These are phyloP conservation scores for Adineta ricciae DNA, from an alignment of 2,888 invertebrate genomes.

Conservation along the genomic window DNA sequence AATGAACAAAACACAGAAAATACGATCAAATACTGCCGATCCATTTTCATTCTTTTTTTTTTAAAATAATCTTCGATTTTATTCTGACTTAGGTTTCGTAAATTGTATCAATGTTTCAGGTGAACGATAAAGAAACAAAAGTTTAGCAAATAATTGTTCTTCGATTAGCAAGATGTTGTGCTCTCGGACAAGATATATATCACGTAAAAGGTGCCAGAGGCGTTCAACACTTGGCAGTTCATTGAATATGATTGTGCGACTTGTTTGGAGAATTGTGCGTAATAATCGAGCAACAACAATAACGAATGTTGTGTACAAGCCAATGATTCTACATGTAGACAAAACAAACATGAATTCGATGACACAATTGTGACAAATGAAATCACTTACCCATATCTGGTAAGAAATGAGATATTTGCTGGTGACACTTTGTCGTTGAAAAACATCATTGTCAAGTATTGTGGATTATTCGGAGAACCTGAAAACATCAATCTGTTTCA, in stretches of 20 bases:
- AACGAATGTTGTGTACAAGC: conserved; percentile 86
- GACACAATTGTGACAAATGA: too few relatives aligned
- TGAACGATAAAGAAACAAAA: conserved; percentile 70
- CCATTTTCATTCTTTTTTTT: too few relatives aligned
- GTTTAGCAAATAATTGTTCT: conserved; percentile 55
- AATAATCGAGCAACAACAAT: conserved; percentile 80
- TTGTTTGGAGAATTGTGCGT: conserved; percentile 76
- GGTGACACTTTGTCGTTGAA: conserved; percentile 95
- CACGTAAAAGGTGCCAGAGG: conserved; percentile 55
- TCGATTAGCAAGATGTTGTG: conserved; percentile 75
- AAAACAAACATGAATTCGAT: too few relatives aligned
- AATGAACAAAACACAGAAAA: too few relatives aligned
- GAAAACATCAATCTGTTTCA: neutral
- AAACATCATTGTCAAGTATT: conserved; percentile 58
- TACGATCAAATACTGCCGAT: too few relatives aligned
- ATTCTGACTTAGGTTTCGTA: conserved; percentile 4
- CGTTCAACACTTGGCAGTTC: conserved; percentile 57
- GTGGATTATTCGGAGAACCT: neutral
- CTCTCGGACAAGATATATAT: conserved; percentile 70
- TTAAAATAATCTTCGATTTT: too few relatives aligned
- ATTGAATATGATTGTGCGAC: conserved; percentile 62
- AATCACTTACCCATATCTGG: too few relatives aligned
- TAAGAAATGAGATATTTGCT: conserved; percentile 72
- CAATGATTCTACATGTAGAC: conserved; percentile 67
- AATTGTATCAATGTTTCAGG: conserved; percentile 32